These are phyloP conservation scores for Notarius lentiginosus DNA, from an alignment of 2,113 vertebrate species.

Conservation along the genomic window DNA sequence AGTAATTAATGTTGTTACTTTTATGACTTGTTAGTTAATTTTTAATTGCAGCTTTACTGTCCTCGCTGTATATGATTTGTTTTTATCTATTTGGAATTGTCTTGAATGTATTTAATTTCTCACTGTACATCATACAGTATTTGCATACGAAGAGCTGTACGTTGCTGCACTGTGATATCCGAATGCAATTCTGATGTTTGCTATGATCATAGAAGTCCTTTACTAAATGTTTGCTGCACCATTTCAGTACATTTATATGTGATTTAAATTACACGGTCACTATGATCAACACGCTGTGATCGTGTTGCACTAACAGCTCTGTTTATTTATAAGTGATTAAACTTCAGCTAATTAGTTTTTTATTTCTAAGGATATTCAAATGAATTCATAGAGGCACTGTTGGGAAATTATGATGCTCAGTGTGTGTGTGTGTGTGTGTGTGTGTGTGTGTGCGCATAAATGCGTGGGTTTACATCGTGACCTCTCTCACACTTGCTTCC, in stretches of 20 bases:
- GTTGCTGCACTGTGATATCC: conserved; percentile 25
- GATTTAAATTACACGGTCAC: not conserved
- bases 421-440: conserved; percentile 8
- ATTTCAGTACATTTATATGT: not conserved
- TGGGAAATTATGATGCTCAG: not conserved
- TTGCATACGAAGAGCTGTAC: not conserved
- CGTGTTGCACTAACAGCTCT: conserved; percentile 45
- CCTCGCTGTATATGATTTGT: not conserved
- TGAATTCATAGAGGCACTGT: conserved; percentile 3
- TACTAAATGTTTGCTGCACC: conserved; percentile 22
- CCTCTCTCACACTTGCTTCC: conserved; percentile 44
- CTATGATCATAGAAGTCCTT: not conserved
- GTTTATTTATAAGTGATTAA: conserved; percentile 11
- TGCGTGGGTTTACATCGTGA: conserved; percentile 54
- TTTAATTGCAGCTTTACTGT: not conserved
- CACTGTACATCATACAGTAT: not conserved
- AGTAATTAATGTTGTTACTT: not conserved
- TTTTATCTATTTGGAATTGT: not conserved
- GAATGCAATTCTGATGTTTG: not conserved
- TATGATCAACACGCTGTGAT: not conserved
- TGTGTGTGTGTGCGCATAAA: not conserved
- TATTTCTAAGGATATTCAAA: conserved; percentile 28
- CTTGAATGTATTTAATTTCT: conserved; percentile 24
- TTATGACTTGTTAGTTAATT: not conserved
- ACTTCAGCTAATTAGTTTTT: not conserved